Percentiles rank a stretch among this genome's conserved stretches.
These are phyloP conservation scores for Nesometra sesokonis DNA, from an alignment of 35 echinoderm and acorn worm species.

Conservation along the genomic window DNA sequence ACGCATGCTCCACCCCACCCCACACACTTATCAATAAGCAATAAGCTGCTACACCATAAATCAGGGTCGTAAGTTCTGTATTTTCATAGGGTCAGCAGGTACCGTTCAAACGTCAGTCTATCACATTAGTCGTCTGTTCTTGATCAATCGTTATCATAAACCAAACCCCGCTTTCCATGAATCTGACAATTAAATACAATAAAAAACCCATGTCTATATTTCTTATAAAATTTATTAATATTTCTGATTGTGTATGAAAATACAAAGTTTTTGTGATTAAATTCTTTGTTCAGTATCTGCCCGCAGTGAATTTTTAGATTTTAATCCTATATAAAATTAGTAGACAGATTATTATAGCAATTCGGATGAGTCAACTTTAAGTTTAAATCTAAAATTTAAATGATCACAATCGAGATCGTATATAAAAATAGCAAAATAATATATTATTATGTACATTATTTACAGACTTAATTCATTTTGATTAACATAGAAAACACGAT, in stretches of 20 bases:
- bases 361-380: not conserved
- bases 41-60: no score
- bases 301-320: not conserved
- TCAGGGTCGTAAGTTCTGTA: no score
- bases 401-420: not conserved
- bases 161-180: no score
- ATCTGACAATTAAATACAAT: no score
- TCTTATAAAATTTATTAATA: not conserved
- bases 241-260: not conserved
- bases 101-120: no score
- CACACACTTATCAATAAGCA: no score
- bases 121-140: no score
- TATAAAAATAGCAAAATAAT: not conserved
- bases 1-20: no score
- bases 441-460: not conserved
- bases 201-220: not conserved
- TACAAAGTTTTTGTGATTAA: not conserved
- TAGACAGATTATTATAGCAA: not conserved
- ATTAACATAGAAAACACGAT: not conserved
- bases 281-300: not conserved
- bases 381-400: not conserved
- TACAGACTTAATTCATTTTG: not conserved
- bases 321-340: not conserved
- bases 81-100: no score
- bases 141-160: no score